A percentile compares a stretch with the other conserved stretches of the same genome.
Evolutionary conservation across 2,113 vertebrate genomes (phyloP).

Genomic region (Odocoileus hemionus): DNA sequence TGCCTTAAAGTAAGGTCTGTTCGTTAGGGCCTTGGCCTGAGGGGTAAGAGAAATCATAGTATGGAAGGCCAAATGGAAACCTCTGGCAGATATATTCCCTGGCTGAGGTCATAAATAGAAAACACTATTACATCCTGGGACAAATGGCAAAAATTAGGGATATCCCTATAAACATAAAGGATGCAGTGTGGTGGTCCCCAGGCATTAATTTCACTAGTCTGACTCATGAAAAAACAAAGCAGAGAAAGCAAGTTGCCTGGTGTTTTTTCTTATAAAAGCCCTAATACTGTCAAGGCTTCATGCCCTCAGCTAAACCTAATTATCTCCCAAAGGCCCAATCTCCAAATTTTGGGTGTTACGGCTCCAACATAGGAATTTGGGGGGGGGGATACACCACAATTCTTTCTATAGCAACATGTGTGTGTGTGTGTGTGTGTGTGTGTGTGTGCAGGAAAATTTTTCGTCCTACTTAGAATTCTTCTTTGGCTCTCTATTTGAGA

Average conservation of each 20-base stretch:
- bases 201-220: not conserved
- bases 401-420: not conserved
- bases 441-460: not conserved
- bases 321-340: not conserved
- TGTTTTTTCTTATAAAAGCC: not conserved
- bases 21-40: not conserved
- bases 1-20: not conserved
- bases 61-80: not conserved
- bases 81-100: not conserved
- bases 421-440: not conserved
- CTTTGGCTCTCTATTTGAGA: not conserved
- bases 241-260: not conserved
- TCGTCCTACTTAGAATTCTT: not conserved
- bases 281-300: not conserved
- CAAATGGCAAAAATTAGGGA: not conserved
- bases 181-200: too few relatives aligned
- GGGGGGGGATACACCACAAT: accelerated
- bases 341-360: not conserved
- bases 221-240: not conserved
- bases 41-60: not conserved
- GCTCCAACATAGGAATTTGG: not conserved
- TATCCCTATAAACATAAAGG: not conserved
- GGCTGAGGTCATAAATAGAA: not conserved
- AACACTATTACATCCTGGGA: not conserved
- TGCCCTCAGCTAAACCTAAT: not conserved